phyloP scores from a whole-genome alignment of 2,113 vertebrate species.

The Chlamydotis undulata region DNA sequence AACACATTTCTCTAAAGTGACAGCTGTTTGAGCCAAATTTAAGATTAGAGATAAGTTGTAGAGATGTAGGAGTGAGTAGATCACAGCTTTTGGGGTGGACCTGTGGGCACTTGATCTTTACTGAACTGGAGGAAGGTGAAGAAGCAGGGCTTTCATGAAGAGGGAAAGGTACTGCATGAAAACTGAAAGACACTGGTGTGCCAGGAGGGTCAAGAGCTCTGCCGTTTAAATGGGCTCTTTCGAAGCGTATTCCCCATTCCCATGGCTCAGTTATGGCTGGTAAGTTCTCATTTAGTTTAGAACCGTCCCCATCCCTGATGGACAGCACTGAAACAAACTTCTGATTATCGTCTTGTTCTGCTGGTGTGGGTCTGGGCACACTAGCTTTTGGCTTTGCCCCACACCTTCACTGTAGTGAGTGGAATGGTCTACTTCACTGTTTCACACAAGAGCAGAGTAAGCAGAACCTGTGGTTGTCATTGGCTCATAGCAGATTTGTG shows the following conservation, averaged over 20 bases:
- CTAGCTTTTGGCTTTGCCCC: not conserved
- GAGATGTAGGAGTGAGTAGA: not conserved
- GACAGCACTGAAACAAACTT: not conserved
- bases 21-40: slow-evolving; percentile 1
- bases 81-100: not conserved
- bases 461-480: not conserved
- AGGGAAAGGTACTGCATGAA: not conserved
- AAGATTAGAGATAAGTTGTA: not conserved
- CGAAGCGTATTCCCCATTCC: not conserved
- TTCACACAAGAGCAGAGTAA: not conserved
- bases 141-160: not conserved
- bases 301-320: not conserved
- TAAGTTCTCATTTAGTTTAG: not conserved
- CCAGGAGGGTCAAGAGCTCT: not conserved
- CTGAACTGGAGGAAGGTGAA: slow-evolving; percentile 21
- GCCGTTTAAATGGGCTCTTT: not conserved
- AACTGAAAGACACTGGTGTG: not conserved
- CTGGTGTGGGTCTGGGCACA: not conserved
- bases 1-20: not conserved
- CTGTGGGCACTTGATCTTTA: slow-evolving; percentile 8
- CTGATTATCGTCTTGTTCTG: not conserved
- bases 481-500: not conserved
- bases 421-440: not conserved
- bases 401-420: not conserved
- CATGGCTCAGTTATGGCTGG: not conserved